Evolutionary conservation across 1,140 invertebrate species (phyloP).

Genomic region (Gonioctena quinquepunctata): DNA sequence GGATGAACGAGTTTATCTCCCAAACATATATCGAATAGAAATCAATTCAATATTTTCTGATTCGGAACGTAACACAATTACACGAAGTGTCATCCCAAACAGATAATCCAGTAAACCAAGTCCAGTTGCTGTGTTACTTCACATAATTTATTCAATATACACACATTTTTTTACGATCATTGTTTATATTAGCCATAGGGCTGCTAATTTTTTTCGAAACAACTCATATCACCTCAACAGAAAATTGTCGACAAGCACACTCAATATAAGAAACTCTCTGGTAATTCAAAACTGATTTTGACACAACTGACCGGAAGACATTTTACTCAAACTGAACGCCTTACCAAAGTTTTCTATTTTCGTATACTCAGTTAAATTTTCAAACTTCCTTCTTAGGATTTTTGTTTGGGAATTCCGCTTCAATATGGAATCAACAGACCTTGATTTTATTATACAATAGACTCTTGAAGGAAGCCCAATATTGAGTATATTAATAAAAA

Average conservation of each 20-base stretch:
- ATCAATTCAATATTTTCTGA: too few species aligned
- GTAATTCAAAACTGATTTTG: neutral
- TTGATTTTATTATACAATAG: neutral
- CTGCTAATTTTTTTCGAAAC: constrained; percentile 31
- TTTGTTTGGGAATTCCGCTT: too few species aligned
- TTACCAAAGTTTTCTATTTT: constrained; percentile 20
- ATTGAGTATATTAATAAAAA: neutral
- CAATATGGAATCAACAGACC: neutral
- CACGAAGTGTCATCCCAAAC: neutral
- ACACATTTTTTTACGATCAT: constrained; percentile 41
- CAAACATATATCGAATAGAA: too few species aligned
- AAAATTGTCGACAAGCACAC: constrained; percentile 23
- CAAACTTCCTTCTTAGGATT: neutral
- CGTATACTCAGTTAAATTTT: constrained; percentile 45
- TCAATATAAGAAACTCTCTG: constrained; percentile 23
- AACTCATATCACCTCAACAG: constrained; percentile 31
- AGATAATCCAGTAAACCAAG: neutral
- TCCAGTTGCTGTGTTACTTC: constrained; percentile 34
- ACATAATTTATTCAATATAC: constrained; percentile 38
- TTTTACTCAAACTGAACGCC: neutral
- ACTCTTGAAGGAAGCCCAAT: neutral
- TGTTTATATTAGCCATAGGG: constrained; percentile 37
- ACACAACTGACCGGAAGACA: neutral
- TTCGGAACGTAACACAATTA: too few species aligned
- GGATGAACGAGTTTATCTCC: too few species aligned